Conservation (phyloP, 2,888 invertebrate genomes). For the Orthonevra nobilis region DNA sequence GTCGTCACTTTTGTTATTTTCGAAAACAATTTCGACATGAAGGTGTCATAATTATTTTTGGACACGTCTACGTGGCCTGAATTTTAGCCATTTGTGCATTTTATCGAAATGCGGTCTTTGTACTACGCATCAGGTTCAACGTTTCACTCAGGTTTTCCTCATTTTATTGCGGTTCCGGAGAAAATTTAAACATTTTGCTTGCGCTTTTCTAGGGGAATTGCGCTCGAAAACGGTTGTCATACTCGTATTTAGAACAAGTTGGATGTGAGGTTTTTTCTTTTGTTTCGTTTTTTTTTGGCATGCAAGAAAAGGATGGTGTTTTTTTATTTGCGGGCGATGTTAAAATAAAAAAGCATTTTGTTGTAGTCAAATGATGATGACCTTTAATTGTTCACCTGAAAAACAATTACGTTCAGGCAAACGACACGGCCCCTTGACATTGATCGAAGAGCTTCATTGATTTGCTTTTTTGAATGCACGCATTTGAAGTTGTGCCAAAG, state of each 20-base stretch:
- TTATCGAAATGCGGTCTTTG: constrained; percentile 8
- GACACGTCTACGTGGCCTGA: constrained; percentile 13
- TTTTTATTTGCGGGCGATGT: too few species aligned
- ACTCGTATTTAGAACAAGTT: too few species aligned
- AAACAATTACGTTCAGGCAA: constrained; percentile 10
- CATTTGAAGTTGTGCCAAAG: constrained; percentile 55
- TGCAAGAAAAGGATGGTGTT: too few species aligned
- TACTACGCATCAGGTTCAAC: constrained; percentile 33
- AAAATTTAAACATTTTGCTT: too few species aligned
- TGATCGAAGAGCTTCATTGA: constrained; percentile 32
- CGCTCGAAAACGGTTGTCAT: neutral
- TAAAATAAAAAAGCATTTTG: too few species aligned
- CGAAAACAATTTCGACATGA: constrained; percentile 11
- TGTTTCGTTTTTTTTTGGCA: constrained; percentile 4
- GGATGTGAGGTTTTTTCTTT: too few species aligned
- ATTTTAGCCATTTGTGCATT: constrained; percentile 23
- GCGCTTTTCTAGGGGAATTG: too few species aligned
- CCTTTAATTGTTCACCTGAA: constrained; percentile 55
- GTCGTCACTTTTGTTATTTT: neutral
- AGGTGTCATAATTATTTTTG: constrained; percentile 44
- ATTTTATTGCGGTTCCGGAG: too few species aligned
- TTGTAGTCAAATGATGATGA: constrained; percentile 53
- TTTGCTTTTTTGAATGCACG: constrained; percentile 34
- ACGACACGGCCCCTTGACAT: constrained; percentile 38
- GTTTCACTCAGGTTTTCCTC: neutral